These are phyloP conservation scores for Temnopleurus reevesii DNA, from an alignment of 53 echinoderm and acorn worm genomes.

Conservation along the genomic window DNA sequence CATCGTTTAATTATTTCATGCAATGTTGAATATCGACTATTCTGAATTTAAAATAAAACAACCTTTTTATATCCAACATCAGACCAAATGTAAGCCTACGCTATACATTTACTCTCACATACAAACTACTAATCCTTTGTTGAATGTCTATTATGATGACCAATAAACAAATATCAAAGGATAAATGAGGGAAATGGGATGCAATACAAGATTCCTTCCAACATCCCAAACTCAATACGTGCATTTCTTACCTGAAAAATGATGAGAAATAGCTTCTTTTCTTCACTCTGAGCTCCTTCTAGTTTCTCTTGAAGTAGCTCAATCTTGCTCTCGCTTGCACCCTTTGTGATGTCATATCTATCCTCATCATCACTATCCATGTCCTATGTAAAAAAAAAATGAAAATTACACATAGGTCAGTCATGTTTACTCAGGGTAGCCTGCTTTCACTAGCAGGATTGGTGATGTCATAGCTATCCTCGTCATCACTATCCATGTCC, in stretches of 20 bases:
- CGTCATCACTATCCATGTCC: constrained; percentile 80
- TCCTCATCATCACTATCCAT: constrained; percentile 83
- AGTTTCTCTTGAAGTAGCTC: constrained; percentile 87
- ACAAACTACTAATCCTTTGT: no score
- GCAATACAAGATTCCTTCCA: not conserved
- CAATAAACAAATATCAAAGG: no score
- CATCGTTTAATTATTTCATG: no score
- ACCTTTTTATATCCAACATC: no score
- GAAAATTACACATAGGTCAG: not conserved
- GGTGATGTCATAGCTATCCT: constrained; percentile 67
- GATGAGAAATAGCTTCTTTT: constrained; percentile 98
- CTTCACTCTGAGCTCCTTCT: constrained; percentile 95
- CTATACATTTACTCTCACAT: no score
- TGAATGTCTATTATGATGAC: no score
- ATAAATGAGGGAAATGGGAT: not conserved
- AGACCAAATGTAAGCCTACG: no score
- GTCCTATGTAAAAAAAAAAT: constrained; percentile 51
- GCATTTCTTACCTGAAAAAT: constrained; percentile 87
- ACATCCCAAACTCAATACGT: not conserved
- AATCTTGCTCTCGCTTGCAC: constrained; percentile 74
- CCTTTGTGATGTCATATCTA: constrained; percentile 65
- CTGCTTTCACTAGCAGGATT: constrained; percentile 73
- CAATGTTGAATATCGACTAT: no score
- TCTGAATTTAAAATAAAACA: no score
- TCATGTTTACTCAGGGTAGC: no score